Conservation (phyloP, 2,797 vertebrate species). For the Etheostoma perlongum region DNA sequence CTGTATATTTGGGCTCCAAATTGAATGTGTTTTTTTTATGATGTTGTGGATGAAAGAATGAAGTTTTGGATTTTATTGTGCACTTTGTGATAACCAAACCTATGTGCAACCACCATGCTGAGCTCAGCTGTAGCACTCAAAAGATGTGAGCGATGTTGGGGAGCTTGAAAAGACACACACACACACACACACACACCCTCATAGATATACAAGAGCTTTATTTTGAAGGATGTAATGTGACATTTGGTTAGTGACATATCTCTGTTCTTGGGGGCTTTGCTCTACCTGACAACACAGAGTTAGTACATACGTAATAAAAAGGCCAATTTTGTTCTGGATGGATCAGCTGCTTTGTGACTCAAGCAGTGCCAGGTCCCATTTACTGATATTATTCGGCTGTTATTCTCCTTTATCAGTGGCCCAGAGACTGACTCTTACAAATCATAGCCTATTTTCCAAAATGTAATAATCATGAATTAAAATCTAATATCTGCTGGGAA, state of each 20-base stretch:
- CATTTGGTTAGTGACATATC: constrained; percentile 64
- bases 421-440: neutral
- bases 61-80: constrained; percentile 16
- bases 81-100: constrained; percentile 51
- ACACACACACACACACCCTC: constrained; percentile 11
- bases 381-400: constrained; percentile 7
- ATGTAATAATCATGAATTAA: constrained; percentile 7
- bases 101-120: constrained; percentile 32
- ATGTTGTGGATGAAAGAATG: constrained; percentile 39
- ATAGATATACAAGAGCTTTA: constrained; percentile 72
- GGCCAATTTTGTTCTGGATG: constrained; percentile 32
- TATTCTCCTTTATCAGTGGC: neutral
- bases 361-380: constrained; percentile 23
- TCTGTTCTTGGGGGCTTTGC: constrained; percentile 34
- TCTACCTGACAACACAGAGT: constrained; percentile 48
- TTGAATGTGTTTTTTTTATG: constrained; percentile 31
- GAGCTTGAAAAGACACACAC: neutral
- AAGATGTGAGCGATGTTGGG: constrained; percentile 46
- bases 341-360: constrained; percentile 37
- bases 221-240: constrained; percentile 75
- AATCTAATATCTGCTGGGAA: constrained; percentile 8
- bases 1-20: neutral
- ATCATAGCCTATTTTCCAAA: constrained; percentile 23
- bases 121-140: constrained; percentile 65
- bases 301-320: constrained; percentile 12